Conservation (phyloP, 2,113 vertebrate genomes). For the Struthio camelus region DNA sequence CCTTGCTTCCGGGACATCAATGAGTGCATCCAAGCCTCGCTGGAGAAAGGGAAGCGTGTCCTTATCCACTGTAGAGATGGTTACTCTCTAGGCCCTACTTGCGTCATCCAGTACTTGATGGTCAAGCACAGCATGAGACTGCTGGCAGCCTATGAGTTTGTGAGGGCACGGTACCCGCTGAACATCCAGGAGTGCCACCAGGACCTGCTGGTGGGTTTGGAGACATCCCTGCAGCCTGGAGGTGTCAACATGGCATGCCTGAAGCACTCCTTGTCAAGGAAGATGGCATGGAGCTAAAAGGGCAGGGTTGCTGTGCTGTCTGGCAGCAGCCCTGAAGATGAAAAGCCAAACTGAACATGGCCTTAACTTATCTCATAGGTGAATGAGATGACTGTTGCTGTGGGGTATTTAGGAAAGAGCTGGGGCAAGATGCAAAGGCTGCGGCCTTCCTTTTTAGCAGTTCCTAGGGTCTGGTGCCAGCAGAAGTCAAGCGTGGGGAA, state of each 20-base stretch:
- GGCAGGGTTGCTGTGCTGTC: not conserved
- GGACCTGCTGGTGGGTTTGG: constrained; percentile 80
- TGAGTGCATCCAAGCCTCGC: constrained; percentile 77
- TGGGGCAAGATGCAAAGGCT: not conserved
- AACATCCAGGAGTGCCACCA: constrained; percentile 81
- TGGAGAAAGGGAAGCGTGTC: constrained; percentile 78
- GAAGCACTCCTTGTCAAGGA: constrained; percentile 81
- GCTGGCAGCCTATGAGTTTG: constrained; percentile 79
- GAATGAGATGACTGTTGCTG: not conserved
- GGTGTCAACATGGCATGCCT: constrained; percentile 70
- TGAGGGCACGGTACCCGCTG: constrained; percentile 75
- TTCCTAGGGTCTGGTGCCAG: not conserved
- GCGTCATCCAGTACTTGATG: constrained; percentile 82
- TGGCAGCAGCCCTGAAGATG: not conserved
- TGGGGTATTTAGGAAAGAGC: not conserved
- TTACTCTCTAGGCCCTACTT: constrained; percentile 78
- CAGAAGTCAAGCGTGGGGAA: not conserved
- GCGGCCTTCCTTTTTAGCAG: not conserved
- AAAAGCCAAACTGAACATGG: not conserved
- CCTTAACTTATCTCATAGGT: not conserved
- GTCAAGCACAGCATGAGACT: constrained; percentile 81
- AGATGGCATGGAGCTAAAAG: constrained; percentile 77
- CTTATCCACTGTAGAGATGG: constrained; percentile 83
- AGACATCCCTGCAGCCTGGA: constrained; percentile 77
- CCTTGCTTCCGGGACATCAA: constrained; percentile 82